Evolutionary conservation across 1,140 invertebrate species (phyloP).

Genomic region (Brachionus calyciflorus): DNA sequence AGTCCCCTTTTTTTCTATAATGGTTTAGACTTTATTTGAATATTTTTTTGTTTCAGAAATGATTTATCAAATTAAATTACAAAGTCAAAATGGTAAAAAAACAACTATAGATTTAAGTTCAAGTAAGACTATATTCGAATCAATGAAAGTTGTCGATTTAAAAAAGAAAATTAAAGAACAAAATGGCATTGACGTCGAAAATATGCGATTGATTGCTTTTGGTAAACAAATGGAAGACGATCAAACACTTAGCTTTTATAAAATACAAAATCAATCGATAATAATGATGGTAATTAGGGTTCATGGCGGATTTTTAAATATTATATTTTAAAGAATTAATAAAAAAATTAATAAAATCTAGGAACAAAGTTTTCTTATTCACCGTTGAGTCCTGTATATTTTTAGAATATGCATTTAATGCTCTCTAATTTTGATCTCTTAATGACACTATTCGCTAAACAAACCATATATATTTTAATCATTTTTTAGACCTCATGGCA

Average conservation of each 20-base stretch:
- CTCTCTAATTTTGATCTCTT: too few species aligned
- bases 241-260: not conserved
- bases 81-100: not conserved
- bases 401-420: too few species aligned
- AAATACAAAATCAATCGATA: not conserved
- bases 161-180: not conserved
- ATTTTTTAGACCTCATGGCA: too few species aligned
- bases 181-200: not conserved
- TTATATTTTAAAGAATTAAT: too few species aligned
- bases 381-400: too few species aligned
- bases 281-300: not conserved
- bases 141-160: not conserved
- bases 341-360: too few species aligned
- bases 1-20: too few species aligned
- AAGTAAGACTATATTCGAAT: not conserved
- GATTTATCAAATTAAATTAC: not conserved
- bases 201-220: not conserved
- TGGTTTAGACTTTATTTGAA: too few species aligned
- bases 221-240: constrained; percentile 19
- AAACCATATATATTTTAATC: too few species aligned
- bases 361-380: too few species aligned
- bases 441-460: too few species aligned
- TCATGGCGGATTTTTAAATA: not conserved
- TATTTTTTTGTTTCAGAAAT: too few species aligned
- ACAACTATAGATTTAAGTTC: not conserved